These are phyloP conservation scores for Xenopus petersii DNA, from an alignment of 2,797 vertebrate species.

Conservation along the genomic window DNA sequence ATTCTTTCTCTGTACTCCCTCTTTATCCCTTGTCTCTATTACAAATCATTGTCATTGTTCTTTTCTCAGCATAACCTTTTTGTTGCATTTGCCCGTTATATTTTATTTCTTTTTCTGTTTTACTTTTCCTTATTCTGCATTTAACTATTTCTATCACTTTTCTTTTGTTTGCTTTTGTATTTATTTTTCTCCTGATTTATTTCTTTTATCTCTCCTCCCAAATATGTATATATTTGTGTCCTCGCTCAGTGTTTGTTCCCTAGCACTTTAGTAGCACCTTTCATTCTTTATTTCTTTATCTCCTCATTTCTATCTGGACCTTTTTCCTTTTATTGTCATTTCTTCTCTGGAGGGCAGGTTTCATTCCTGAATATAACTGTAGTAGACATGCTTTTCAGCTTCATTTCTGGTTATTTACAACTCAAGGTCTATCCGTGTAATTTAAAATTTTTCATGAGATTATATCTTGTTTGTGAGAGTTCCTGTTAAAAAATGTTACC, in stretches of 20 bases:
- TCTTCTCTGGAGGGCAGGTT: not conserved
- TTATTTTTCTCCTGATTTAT: too few species aligned
- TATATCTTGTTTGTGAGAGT: slow-evolving; percentile 29
- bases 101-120: too few species aligned
- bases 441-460: not conserved
- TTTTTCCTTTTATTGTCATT: too few species aligned
- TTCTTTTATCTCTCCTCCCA: not conserved
- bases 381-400: not conserved
- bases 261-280: not conserved
- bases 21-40: slow-evolving; percentile 41
- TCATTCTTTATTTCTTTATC: not conserved
- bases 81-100: too few species aligned
- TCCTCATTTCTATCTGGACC: too few species aligned
- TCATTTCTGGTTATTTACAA: not conserved
- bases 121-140: too few species aligned
- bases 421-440: not conserved
- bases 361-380: too few species aligned
- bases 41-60: not conserved
- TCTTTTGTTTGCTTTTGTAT: not conserved
- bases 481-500: slow-evolving; percentile 42
- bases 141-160: slow-evolving; percentile 50
- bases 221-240: too few species aligned
- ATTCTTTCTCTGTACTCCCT: slow-evolving; percentile 22
- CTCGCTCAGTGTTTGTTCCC: too few species aligned
- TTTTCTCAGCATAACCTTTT: too few species aligned